Base-by-base conservation (phyloP, 2,113 vertebrate genomes). In the Sceloporus tristichus region DNA sequence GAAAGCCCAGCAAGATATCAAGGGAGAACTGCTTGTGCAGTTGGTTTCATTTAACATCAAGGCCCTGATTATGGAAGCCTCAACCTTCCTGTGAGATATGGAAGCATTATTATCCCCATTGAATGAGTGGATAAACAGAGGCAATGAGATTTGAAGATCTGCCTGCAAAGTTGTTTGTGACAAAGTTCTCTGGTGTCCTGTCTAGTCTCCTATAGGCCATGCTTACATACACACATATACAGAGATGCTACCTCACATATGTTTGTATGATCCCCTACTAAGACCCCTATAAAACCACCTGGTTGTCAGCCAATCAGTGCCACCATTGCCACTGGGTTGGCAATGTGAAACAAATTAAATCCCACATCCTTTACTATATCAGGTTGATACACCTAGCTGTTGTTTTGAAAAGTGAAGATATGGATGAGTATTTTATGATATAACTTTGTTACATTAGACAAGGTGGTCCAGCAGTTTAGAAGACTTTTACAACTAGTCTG, bases 71-170 rank as follows among this genome's bases (percentile, higher is more conserved):
- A 91, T 59, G 48, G 80, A 70, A 91, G 91, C 93, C 94, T 93
- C 87, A 91, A 92, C 90, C 93, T 88, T 53, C 86, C 82, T 62
- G 79, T 90, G 92, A 95, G 94, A 91, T 93, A 94, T 88, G 93
- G 92, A 94, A 94, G 91, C 88, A 91, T 94, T 93, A 92, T 94
- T 93, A 95, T 94, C 94, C 90, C 88, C 91, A 74, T 88, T 93
- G 88, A 84, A 89, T 87, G 90, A 90, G 85, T 87, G 83, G 90
- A 80, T 91, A 94, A 94, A 94, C 87, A 91, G 91, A 94, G 92
- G 88, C 91, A 85, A 87, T 59, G 89, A 84, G 88, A 91, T 88
- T 88, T 80, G 86, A 85, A 87, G 90, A 89, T 40, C 84, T 68
- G 86, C 86, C 89, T 86, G 83, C 65, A 90, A 84, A 89, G 87